These are phyloP conservation scores for Amorpha juglandis DNA, from an alignment of 2,888 invertebrate species.

Conservation along the genomic window DNA sequence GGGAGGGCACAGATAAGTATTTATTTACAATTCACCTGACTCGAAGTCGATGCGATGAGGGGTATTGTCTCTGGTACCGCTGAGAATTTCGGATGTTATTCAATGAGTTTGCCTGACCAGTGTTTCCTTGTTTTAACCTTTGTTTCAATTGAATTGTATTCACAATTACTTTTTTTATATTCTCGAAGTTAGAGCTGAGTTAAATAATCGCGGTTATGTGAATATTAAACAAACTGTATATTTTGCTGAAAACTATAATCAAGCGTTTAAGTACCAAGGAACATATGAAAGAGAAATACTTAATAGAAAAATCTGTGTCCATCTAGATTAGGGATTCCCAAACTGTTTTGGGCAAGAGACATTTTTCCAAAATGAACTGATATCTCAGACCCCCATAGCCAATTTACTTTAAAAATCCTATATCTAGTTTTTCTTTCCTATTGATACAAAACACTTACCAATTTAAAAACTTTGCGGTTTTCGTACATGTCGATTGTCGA, in stretches of 20 bases:
- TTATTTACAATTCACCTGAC: constrained; percentile 24
- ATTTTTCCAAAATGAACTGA: no score
- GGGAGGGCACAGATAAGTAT: constrained; percentile 29
- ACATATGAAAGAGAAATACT: no score
- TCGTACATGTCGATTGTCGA: no score
- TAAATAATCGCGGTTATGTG: background rate
- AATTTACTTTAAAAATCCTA: no score
- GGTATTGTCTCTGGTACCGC: constrained; percentile 25
- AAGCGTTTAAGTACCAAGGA: no score
- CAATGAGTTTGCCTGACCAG: constrained; percentile 16
- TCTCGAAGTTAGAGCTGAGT: constrained; percentile 1
- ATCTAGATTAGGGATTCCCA: no score
- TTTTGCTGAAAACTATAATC: background rate
- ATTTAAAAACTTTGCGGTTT: no score
- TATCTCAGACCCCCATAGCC: no score
- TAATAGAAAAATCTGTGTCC: no score
- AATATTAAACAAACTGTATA: background rate
- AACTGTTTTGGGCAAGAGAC: no score
- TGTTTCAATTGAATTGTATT: constrained; percentile 20
- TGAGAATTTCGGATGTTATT: constrained; percentile 23
- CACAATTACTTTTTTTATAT: constrained; percentile 11
- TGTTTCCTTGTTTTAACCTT: constrained; percentile 22
- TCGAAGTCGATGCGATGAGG: constrained; percentile 6
- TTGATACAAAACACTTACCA: no score
- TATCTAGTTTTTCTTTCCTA: no score